Percentiles rank a stretch among this genome's conserved stretches.
Evolutionary conservation across 2,113 vertebrate species (phyloP).

Genomic region (Nestor notabilis): DNA sequence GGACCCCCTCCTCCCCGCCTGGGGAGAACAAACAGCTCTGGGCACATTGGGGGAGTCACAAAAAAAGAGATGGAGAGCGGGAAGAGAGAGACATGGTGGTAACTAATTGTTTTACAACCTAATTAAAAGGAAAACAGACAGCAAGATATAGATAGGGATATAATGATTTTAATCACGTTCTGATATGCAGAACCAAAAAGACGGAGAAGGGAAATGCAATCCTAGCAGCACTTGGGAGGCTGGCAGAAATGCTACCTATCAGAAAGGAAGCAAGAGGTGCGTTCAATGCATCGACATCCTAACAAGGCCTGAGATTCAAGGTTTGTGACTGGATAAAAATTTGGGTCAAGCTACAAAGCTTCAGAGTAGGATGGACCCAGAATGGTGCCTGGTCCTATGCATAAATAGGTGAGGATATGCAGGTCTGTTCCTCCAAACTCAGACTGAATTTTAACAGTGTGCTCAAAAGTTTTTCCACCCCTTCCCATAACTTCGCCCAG

Average conservation of each 20-base stretch:
- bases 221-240: background rate
- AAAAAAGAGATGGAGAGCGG: background rate
- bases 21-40: slow-evolving; percentile 74
- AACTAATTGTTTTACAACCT: slow-evolving; percentile 84
- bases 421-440: background rate
- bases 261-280: rapidly evolving
- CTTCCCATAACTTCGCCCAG: background rate
- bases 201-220: rapidly evolving
- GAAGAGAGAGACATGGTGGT: slow-evolving; percentile 67
- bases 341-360: background rate
- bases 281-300: background rate
- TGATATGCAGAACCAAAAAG: background rate
- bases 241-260: background rate
- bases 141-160: slow-evolving; percentile 72
- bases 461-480: background rate
- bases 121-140: slow-evolving; percentile 80
- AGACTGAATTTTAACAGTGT: rapidly evolving
- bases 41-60: slow-evolving; percentile 50
- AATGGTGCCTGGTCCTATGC: background rate
- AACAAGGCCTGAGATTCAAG: background rate
- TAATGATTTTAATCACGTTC: slow-evolving; percentile 69
- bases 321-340: background rate
- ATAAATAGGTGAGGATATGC: background rate
- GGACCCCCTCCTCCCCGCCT: slow-evolving; percentile 48
- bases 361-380: background rate